Percentiles rank a stretch among this genome's conserved stretches.
phyloP scores from a whole-genome alignment of 1,140 invertebrate species.

The Dendroctonus valens region DNA sequence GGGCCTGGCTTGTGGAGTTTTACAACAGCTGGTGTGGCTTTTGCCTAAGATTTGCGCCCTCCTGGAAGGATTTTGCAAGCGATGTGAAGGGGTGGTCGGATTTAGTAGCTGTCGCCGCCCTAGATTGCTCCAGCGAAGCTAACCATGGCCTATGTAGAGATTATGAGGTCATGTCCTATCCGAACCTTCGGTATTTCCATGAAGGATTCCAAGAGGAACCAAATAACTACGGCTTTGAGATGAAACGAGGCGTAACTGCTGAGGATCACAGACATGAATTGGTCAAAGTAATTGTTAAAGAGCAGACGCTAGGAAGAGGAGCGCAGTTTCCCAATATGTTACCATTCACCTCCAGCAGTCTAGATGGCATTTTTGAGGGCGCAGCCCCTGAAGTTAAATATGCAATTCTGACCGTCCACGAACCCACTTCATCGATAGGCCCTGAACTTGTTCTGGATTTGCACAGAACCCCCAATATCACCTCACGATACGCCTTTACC shows the following conservation, averaged over 20 bases:
- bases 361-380: conserved; percentile 50
- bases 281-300: conserved; percentile 59
- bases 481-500: conserved; percentile 3
- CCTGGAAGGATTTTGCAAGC: conserved; percentile 70
- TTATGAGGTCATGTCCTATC: conserved; percentile 84
- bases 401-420: conserved; percentile 63
- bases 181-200: conserved; percentile 74
- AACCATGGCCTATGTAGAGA: conserved; percentile 78
- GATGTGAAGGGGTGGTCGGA: conserved; percentile 59
- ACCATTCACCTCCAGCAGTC: conserved; percentile 55
- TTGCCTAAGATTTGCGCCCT: conserved; percentile 78
- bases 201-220: conserved; percentile 59
- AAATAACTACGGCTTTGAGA: conserved; percentile 57
- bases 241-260: conserved; percentile 48
- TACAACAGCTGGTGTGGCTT: conserved; percentile 89
- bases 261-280: conserved; percentile 58
- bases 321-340: conserved; percentile 59
- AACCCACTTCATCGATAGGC: conserved; percentile 57
- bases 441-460: conserved; percentile 64
- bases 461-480: conserved; percentile 26
- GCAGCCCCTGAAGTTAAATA: conserved; percentile 48
- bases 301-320: conserved; percentile 60
- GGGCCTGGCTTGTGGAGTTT: conserved; percentile 78
- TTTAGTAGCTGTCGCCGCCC: conserved; percentile 55
- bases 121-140: conserved; percentile 74